phyloP scores from a whole-genome alignment of 2,888 invertebrate species.

The Latheticus oryzae region DNA sequence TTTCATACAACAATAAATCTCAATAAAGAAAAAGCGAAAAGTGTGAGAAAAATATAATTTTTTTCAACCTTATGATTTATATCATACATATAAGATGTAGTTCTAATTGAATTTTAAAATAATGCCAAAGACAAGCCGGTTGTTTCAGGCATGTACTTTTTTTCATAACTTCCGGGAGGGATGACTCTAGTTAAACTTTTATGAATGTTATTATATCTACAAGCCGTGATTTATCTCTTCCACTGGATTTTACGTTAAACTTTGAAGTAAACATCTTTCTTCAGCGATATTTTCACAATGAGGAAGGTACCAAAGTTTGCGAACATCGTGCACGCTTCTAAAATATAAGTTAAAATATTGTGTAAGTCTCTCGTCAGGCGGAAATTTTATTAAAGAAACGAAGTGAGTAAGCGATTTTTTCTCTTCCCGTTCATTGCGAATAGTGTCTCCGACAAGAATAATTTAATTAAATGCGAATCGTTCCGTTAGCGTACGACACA shows the following conservation, averaged over 20 bases:
- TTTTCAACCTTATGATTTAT: slow-evolving; percentile 8
- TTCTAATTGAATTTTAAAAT: slow-evolving; percentile 16
- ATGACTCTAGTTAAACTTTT: slow-evolving; percentile 38
- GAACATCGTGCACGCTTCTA: slow-evolving; percentile 6
- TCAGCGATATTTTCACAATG: slow-evolving; percentile 34
- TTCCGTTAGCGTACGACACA: slow-evolving; percentile 5
- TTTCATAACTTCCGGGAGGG: slow-evolving; percentile 23
- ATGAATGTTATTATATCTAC: slow-evolving; percentile 42
- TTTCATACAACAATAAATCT: slow-evolving; percentile 9
- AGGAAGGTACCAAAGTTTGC: slow-evolving; percentile 30
- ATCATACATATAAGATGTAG: background rate
- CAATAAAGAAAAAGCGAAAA: slow-evolving; percentile 13
- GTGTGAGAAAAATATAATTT: slow-evolving; percentile 14
- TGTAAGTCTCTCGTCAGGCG: background rate
- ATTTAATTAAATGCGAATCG: slow-evolving; percentile 28
- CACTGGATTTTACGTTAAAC: slow-evolving; percentile 38
- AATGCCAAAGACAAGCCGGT: slow-evolving; percentile 5
- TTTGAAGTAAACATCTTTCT: slow-evolving; percentile 41
- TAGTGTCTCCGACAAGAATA: slow-evolving; percentile 8
- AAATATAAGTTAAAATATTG: slow-evolving; percentile 12
- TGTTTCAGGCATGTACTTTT: slow-evolving; percentile 9
- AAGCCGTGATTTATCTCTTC: slow-evolving; percentile 40
- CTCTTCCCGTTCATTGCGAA: too few relatives aligned
- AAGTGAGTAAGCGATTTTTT: too few relatives aligned
- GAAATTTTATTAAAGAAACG: slow-evolving; percentile 16